Evolutionary conservation across 2,888 invertebrate species (phyloP).

Genomic region (Cybosia mesomella): DNA sequence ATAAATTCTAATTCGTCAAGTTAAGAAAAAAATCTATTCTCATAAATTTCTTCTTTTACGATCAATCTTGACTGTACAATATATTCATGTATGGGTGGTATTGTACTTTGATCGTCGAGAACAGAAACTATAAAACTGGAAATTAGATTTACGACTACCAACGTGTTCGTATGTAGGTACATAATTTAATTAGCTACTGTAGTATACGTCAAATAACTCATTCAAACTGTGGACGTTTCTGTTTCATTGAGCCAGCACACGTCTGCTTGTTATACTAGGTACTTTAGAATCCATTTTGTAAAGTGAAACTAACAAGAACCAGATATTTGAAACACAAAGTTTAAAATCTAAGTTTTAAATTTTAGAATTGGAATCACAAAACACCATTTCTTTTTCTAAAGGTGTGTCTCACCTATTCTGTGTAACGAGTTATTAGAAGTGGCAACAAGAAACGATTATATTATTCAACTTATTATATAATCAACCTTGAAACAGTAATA

Average conservation of each 20-base stretch:
- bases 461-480: neutral
- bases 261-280: constrained; percentile 45
- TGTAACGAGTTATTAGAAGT: neutral
- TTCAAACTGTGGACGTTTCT: constrained; percentile 42
- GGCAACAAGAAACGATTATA: neutral
- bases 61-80: constrained; percentile 17
- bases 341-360: constrained; percentile 16
- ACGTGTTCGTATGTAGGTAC: constrained; percentile 37
- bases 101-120: constrained; percentile 26
- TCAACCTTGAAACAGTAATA: neutral
- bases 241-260: constrained; percentile 47
- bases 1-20: neutral
- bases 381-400: neutral
- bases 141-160: constrained; percentile 56
- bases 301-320: constrained; percentile 28
- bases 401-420: neutral
- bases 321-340: constrained; percentile 24
- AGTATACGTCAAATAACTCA: constrained; percentile 52
- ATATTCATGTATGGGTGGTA: constrained; percentile 21
- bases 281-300: constrained; percentile 57
- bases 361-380: neutral
- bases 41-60: constrained; percentile 24
- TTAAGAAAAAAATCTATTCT: neutral
- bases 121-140: constrained; percentile 55
- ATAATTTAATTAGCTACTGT: constrained; percentile 61